Evolutionary conservation across 2,113 vertebrate genomes (phyloP), one percentile per base, ranked within the genome.

Genomic region (Irena cyanogastra): DNA sequence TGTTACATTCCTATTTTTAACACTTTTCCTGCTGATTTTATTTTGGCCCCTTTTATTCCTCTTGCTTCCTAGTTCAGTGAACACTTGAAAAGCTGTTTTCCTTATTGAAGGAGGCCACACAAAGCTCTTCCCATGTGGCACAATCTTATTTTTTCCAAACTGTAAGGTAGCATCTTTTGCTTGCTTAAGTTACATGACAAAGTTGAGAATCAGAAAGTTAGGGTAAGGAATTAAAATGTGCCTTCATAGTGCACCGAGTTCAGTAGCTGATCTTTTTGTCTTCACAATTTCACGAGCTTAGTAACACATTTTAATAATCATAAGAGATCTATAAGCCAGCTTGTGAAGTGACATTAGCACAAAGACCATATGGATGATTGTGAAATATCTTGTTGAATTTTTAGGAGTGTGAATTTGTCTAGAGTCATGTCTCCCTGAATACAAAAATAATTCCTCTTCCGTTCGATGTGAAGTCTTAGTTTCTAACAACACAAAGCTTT

Each of bases 361-460:
- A 90, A 95, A 96, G 94, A 97, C 83, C 97, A 94, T 97, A 97
- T 97, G 92, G 93, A 94, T 96, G 86, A 94, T 96, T 96, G 93
- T 97, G 95, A 97, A 97, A 94, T 96, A 95, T 94, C 80, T 93
- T 87, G 91, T 95, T 94, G 94, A 96, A 83, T 95, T 97, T 97
- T 90, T 93, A 93, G 83, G 96, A 89, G 92, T 97, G 91, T 96
- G 94, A 97, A 95, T 96, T 95, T 95, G 70, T 96, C 83, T 94
- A 78, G 80, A 91, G 22, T 94, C 93, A 65, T 96, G 96, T 84
- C 90, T 97, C 75, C 78, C 79, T 94, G 91, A 93, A 93, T 52
- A 61, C 47, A 87, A 95, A 95, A 88, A 83, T 95, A 94, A 97
- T 92, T 95, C 37, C 74, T 96, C 92, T 97, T 97, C 93, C 93